Percentiles rank a stretch among this genome's conserved stretches.
Evolutionary conservation across 2,888 invertebrate genomes (phyloP).

Genomic region (Tipula lateralis): DNA sequence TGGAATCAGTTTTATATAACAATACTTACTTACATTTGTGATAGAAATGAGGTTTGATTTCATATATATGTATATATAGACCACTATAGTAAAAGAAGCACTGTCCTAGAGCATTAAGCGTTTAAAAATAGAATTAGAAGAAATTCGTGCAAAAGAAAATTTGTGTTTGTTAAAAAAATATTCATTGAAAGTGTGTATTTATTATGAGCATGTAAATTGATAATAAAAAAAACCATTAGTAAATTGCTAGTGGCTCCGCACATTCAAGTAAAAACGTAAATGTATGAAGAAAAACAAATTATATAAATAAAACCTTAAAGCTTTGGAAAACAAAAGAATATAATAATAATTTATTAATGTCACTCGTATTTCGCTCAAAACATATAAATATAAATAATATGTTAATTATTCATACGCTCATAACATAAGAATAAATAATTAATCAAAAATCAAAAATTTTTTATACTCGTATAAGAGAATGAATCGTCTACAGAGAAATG

Average conservation of each 20-base stretch:
- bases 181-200: neutral
- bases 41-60: no score
- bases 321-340: neutral
- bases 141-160: neutral
- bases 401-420: constrained; percentile 11
- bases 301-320: neutral
- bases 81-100: neutral
- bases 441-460: constrained; percentile 30
- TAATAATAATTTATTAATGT: neutral
- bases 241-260: constrained; percentile 24
- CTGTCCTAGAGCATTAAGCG: neutral
- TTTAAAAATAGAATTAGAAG: neutral
- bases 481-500: neutral
- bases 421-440: constrained; percentile 20
- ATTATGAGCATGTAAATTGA: neutral
- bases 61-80: neutral
- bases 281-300: neutral
- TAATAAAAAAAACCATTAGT: neutral
- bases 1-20: neutral
- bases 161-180: neutral
- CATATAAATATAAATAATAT: neutral
- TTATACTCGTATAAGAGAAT: constrained; percentile 5
- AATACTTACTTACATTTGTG: neutral
- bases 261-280: neutral
- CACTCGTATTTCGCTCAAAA: neutral